Base-by-base conservation (phyloP, 2,888 invertebrate species). In the Timandra comae region DNA sequence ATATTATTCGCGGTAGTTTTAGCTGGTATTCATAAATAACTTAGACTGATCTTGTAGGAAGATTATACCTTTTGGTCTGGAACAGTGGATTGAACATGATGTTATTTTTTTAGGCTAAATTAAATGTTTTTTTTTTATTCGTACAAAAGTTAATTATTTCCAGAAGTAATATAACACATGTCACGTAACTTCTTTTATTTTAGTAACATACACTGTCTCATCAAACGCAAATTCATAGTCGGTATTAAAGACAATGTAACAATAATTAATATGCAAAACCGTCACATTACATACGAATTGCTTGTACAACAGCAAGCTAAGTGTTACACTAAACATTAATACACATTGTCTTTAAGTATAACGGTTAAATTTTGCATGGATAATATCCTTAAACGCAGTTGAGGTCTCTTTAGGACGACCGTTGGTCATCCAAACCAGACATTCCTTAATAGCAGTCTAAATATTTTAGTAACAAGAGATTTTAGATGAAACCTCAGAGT, bases 321-420 rank as follows among this genome's bases (percentile, higher is more conserved):
- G 51, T 38, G 52, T 47, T 42, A 46, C 7, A 30, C 13, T 30
- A n/a, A 34, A 31, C 32, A 29, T 27, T 24, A 30, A 13, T 26
- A 26, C 6, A 7, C 20, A 31, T 27, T 39, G 16, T 25, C 27
- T 7, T 13, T 13, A 27, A 29, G 21, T 16, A 47, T 24, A 10
- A 24, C 10, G 24, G 11, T 24, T 56, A 56, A 65, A 63, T 70
- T 65, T 64, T 59, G 65, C 63, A 65, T 58, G 63, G 66, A 66
- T 64, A 71, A 77, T 77, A 76, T 78, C 64, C 71, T 66, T 69
- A 67, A 74, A 63, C 56, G 61, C 63, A 65, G 66, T 71, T 74
- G 61, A 58, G 68, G 67, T 70, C 71, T 70, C 53, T 57, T 58
- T 63, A 50, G 39, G 42, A 37, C 41, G 53, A 43, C 53, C 55